Percentiles rank a stretch among this genome's conserved stretches.
phyloP scores from a whole-genome alignment of 2,888 invertebrate species.

The Platypus cylindrus region DNA sequence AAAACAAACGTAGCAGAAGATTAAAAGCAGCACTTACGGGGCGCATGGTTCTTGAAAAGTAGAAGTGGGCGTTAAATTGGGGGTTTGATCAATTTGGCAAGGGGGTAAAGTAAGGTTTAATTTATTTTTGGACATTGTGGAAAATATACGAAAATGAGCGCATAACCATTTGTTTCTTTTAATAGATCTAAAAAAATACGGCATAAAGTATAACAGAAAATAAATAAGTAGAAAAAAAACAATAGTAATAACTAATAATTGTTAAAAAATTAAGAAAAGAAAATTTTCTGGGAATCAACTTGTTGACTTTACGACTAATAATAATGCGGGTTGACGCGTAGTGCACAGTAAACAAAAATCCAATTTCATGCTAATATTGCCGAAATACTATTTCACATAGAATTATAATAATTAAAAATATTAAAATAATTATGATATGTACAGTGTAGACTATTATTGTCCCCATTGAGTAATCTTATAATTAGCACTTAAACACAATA shows the following conservation, averaged over 20 bases:
- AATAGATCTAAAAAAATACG: too few species aligned
- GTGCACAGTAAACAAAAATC: conserved; percentile 2
- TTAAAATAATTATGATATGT: too few species aligned
- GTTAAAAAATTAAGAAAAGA: too few species aligned
- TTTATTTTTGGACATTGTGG: conserved; percentile 81
- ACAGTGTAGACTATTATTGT: too few species aligned
- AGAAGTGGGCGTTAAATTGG: conserved; percentile 47
- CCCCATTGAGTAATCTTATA: too few species aligned
- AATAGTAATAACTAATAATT: too few species aligned
- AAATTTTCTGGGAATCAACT: conserved; percentile 10
- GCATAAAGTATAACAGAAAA: too few species aligned
- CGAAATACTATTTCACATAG: neutral
- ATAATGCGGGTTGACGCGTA: neutral
- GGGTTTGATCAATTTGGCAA: conserved; percentile 69
- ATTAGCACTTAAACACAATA: too few species aligned
- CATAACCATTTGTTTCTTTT: conserved; percentile 5
- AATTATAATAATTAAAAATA: conserved; percentile 1
- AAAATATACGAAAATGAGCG: conserved; percentile 6
- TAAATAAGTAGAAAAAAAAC: too few species aligned
- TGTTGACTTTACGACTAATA: conserved; percentile 6
- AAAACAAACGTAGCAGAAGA: neutral
- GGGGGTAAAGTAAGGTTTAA: conserved; percentile 82
- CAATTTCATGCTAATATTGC: conserved; percentile 3
- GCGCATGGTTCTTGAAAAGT: conserved; percentile 46
- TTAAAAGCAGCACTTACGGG: conserved; percentile 26